phyloP scores from a whole-genome alignment of 2,113 vertebrate genomes.

The Sterna hirundo region DNA sequence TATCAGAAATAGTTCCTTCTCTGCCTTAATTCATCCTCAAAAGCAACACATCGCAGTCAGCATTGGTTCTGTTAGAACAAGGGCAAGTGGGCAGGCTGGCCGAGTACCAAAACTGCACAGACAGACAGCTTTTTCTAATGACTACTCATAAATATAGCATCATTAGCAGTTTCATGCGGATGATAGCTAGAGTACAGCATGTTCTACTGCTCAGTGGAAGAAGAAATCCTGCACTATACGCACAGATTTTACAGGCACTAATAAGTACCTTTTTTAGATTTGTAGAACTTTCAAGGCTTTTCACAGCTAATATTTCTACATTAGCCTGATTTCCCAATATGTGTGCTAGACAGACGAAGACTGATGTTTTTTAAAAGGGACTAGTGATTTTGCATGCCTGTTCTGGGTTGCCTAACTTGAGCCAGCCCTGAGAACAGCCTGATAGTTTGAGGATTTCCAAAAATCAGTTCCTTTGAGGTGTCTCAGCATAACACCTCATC shows the following conservation, averaged over 20 bases:
- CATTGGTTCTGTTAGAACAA: background rate
- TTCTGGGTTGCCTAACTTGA: background rate
- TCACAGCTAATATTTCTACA: conserved; percentile 59
- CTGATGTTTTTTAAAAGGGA: conserved; percentile 29
- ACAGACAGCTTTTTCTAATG: background rate
- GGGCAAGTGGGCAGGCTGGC: conserved; percentile 5
- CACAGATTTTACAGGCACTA: conserved; percentile 8
- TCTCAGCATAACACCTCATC: conserved; percentile 33
- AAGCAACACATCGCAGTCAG: background rate
- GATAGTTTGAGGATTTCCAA: conserved; percentile 42
- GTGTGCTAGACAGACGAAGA: conserved; percentile 2
- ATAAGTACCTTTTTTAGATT: conserved; percentile 18
- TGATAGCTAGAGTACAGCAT: background rate
- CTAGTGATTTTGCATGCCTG: conserved; percentile 19
- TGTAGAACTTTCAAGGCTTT: conserved; percentile 42
- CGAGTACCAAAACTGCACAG: background rate
- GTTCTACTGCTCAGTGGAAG: background rate
- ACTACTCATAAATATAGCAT: conserved; percentile 5
- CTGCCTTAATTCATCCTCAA: background rate
- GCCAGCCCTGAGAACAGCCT: conserved; percentile 4
- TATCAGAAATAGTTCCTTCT: conserved; percentile 30
- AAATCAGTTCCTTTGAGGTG: conserved; percentile 29
- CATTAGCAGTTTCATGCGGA: conserved; percentile 1
- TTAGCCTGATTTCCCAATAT: conserved; percentile 31
- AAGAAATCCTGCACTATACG: conserved; percentile 16